phyloP scores from a whole-genome alignment of 1,140 invertebrate species.

The Lineus longissimus region DNA sequence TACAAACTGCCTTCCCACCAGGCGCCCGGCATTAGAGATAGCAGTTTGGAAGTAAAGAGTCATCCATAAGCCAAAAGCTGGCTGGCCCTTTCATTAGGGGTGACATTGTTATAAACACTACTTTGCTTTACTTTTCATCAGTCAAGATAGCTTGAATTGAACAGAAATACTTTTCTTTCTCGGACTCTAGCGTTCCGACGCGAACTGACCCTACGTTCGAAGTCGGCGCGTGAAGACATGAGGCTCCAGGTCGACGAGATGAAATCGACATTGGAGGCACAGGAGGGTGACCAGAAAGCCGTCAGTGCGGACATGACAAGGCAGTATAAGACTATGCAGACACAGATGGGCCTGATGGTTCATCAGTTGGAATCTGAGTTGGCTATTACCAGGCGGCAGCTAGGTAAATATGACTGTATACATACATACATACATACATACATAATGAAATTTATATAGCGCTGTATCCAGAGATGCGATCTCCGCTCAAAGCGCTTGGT shows the following conservation, averaged over 20 bases:
- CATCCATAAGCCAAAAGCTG: too few species aligned
- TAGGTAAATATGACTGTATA: constrained; percentile 25
- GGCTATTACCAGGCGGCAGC: constrained; percentile 22
- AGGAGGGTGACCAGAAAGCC: constrained; percentile 31
- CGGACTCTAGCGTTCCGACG: constrained; percentile 33
- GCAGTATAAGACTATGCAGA: constrained; percentile 51
- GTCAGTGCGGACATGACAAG: constrained; percentile 47
- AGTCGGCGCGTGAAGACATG: constrained; percentile 30
- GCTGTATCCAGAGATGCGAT: too few species aligned
- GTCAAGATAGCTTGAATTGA: too few species aligned
- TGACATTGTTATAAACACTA: too few species aligned
- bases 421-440: background rate
- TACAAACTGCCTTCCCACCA: too few species aligned
- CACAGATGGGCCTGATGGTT: constrained; percentile 40
- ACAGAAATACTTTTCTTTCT: background rate
- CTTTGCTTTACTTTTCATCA: too few species aligned
- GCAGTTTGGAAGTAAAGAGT: too few species aligned
- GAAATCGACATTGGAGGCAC: constrained; percentile 30
- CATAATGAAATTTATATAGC: too few species aligned
- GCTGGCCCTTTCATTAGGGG: too few species aligned
- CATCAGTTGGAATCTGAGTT: constrained; percentile 42
- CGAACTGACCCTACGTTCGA: constrained; percentile 33
- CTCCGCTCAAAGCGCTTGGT: too few species aligned
- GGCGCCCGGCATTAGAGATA: too few species aligned
- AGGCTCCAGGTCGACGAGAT: constrained; percentile 29